A percentile compares a stretch with the other conserved stretches of the same genome.
Conservation (phyloP, 2,797 vertebrate species). For the Rhynchotus rufescens region DNA sequence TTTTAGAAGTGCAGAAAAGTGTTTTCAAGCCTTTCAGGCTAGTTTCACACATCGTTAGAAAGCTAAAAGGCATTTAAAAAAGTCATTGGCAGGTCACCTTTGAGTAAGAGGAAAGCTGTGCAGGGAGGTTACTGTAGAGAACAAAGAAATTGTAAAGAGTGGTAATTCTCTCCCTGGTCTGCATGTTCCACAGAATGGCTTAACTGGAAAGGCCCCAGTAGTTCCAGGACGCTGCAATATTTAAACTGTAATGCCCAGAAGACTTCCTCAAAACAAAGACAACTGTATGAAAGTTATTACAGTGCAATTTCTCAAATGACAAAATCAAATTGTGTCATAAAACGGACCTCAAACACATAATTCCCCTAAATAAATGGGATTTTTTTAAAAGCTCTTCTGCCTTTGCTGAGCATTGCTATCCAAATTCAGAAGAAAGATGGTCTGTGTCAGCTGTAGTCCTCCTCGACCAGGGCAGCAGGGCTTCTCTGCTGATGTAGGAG, state of each 20-base stretch:
- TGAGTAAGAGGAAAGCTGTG: constrained; percentile 28
- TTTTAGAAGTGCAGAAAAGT: constrained; percentile 23
- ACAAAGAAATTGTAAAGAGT: constrained; percentile 6
- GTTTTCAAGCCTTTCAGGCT: constrained; percentile 64
- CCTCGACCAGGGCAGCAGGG: background rate
- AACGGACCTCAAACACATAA: background rate
- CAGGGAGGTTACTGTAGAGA: constrained; percentile 22
- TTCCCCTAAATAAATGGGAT: background rate
- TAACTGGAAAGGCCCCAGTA: background rate
- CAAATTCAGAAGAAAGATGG: background rate
- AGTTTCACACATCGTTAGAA: constrained; percentile 56
- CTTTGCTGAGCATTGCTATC: background rate
- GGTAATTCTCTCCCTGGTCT: background rate
- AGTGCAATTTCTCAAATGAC: background rate
- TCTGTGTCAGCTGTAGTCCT: background rate
- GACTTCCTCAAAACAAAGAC: background rate
- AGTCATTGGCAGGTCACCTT: constrained; percentile 70
- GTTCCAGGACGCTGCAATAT: background rate
- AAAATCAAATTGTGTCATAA: background rate
- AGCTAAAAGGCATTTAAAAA: background rate
- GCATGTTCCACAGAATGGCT: background rate
- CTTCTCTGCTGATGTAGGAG: background rate
- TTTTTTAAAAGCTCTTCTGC: background rate
- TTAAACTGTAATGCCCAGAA: background rate
- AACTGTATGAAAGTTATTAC: background rate